phyloP scores from a whole-genome alignment of 2,888 invertebrate genomes.

The Leptopilina myrica region DNA sequence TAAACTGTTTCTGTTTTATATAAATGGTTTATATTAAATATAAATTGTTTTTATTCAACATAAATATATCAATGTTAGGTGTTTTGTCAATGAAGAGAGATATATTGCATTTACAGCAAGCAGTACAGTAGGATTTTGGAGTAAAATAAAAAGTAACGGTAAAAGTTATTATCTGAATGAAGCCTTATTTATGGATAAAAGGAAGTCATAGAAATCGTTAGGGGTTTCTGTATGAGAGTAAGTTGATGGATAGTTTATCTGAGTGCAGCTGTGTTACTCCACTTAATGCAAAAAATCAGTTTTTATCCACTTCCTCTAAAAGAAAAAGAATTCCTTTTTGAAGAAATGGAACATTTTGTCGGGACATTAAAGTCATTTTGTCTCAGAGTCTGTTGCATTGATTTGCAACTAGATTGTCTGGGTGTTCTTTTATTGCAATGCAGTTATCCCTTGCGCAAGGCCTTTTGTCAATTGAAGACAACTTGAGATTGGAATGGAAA shows the following conservation, averaged over 20 bases:
- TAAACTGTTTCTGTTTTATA: too few relatives aligned
- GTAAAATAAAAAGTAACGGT: slow-evolving; percentile 29
- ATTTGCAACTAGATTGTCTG: slow-evolving; percentile 26
- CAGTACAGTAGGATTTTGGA: background rate
- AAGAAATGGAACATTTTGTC: background rate
- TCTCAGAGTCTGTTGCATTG: slow-evolving; percentile 3
- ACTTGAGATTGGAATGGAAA: slow-evolving; percentile 39
- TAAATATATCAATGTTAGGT: background rate
- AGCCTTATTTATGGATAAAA: slow-evolving; percentile 30
- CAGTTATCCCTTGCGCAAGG: slow-evolving; percentile 27
- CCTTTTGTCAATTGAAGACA: slow-evolving; percentile 34
- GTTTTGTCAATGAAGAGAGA: slow-evolving; percentile 4
- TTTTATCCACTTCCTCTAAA: slow-evolving; percentile 31
- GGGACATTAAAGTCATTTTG: slow-evolving; percentile 5
- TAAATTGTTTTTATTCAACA: background rate
- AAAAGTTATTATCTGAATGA: slow-evolving; percentile 37
- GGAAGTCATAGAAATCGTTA: slow-evolving; percentile 23
- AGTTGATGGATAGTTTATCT: slow-evolving; percentile 36
- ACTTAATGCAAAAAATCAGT: background rate
- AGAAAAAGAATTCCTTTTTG: background rate
- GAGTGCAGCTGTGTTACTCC: slow-evolving; percentile 12
- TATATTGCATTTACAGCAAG: background rate
- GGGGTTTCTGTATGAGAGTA: slow-evolving; percentile 5
- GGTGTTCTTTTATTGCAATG: background rate
- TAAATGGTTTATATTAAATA: background rate